phyloP scores from a whole-genome alignment of 2,888 invertebrate genomes.

The Drosophila nr. perissopoda region DNA sequence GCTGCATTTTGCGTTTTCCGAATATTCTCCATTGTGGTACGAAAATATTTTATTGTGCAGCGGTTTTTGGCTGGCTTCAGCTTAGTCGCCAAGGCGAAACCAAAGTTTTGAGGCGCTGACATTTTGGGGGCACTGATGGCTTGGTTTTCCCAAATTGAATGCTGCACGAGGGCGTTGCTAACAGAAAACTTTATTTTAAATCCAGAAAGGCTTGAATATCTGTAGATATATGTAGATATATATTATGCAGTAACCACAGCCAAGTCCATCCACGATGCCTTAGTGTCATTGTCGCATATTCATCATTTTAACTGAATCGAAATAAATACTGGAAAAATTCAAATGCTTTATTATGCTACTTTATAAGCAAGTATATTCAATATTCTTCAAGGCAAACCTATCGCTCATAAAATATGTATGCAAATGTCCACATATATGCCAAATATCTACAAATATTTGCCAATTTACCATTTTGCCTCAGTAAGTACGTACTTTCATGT shows the following conservation, averaged over 20 bases:
- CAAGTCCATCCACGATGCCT: neutral
- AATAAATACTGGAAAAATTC: neutral
- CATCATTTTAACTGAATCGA: neutral
- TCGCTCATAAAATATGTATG: neutral
- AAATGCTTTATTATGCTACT: neutral
- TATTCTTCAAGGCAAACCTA: neutral
- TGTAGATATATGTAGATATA: neutral
- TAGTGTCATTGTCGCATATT: too few species aligned
- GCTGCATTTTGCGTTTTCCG: conserved; percentile 49
- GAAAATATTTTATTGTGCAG: conserved; percentile 71
- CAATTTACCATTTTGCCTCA: conserved; percentile 4
- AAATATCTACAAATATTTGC: neutral
- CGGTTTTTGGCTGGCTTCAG: conserved; percentile 58
- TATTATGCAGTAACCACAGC: neutral
- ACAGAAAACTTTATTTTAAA: conserved; percentile 15
- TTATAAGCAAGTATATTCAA: neutral
- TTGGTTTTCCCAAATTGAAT: conserved; percentile 28
- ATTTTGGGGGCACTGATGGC: conserved; percentile 55
- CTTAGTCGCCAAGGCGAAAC: conserved; percentile 44
- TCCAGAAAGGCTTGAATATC: conserved; percentile 6
- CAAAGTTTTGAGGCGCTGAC: conserved; percentile 62
- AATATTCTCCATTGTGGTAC: conserved; percentile 1
- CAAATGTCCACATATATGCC: neutral
- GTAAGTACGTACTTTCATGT: conserved; percentile 1
- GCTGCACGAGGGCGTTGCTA: conserved; percentile 13